Conservation (phyloP, 2,797 vertebrate species). For the Sebastes wilsoni region DNA sequence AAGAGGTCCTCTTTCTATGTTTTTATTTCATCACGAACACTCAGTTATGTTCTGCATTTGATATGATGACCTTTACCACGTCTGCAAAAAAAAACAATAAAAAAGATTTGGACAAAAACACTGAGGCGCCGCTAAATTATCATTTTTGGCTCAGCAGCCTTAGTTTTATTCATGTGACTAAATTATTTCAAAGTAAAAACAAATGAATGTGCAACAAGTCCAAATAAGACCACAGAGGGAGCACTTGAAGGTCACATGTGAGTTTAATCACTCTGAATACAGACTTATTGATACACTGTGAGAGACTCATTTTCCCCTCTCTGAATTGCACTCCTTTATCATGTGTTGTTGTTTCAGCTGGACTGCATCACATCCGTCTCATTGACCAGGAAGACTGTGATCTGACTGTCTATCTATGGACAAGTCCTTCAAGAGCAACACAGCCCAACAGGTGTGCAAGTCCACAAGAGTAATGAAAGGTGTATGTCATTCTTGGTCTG, state of each 20-base stretch:
- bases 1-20: too few relatives aligned
- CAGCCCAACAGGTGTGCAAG: neutral
- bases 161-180: neutral
- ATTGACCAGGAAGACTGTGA: neutral
- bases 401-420: too few relatives aligned
- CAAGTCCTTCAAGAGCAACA: neutral
- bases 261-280: neutral
- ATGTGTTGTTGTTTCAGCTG: neutral
- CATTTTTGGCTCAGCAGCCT: slow-evolving; percentile 1
- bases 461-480: neutral
- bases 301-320: neutral
- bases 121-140: neutral
- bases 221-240: neutral
- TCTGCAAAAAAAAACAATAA: too few relatives aligned
- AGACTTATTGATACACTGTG: neutral
- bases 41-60: too few relatives aligned
- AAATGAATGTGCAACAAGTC: slow-evolving; percentile 17
- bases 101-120: too few relatives aligned
- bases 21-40: too few relatives aligned
- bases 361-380: neutral
- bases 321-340: neutral
- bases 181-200: slow-evolving; percentile 9
- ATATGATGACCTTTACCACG: too few relatives aligned
- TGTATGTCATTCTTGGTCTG: neutral
- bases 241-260: neutral